A percentile compares a stretch with the other conserved stretches of the same genome.
phyloP scores from a whole-genome alignment of 2,888 invertebrate species.

The Ceramica pisi region DNA sequence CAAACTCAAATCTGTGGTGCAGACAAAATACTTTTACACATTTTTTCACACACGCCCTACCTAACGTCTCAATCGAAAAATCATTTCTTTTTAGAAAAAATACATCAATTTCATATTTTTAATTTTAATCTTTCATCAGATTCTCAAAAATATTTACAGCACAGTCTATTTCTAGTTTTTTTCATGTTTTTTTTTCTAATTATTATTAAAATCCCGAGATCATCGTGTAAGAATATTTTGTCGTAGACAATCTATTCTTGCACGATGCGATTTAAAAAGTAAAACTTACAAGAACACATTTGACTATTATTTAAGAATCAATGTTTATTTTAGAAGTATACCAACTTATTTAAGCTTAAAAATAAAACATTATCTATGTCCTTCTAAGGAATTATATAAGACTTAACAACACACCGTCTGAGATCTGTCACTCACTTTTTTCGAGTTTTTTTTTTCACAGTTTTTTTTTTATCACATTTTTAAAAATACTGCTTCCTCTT shows the following conservation, averaged over 20 bases:
- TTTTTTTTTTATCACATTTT: constrained; percentile 88
- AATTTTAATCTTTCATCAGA: constrained; percentile 65
- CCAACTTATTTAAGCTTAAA: constrained; percentile 71
- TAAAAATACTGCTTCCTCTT: constrained; percentile 84
- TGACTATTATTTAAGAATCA: constrained; percentile 73
- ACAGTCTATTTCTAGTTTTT: constrained; percentile 76
- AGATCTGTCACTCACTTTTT: constrained; percentile 90
- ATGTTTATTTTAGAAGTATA: constrained; percentile 64
- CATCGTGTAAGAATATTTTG: constrained; percentile 59
- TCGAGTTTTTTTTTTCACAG: constrained; percentile 84
- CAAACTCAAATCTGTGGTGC: constrained; percentile 70
- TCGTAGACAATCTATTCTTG: constrained; percentile 43
- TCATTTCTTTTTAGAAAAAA: constrained; percentile 78
- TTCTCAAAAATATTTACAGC: constrained; percentile 79
- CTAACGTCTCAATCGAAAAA: constrained; percentile 73
- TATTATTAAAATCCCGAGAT: constrained; percentile 58
- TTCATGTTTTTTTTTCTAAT: constrained; percentile 66
- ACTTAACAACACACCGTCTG: constrained; percentile 84
- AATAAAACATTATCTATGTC: constrained; percentile 71
- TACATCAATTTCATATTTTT: constrained; percentile 75
- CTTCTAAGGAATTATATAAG: constrained; percentile 84
- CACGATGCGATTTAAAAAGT: constrained; percentile 50
- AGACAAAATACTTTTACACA: constrained; percentile 77
- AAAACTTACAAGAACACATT: constrained; percentile 75
- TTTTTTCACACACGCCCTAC: constrained; percentile 70